phyloP scores from a whole-genome alignment of 2,888 invertebrate genomes.

The Melanchra persicariae region DNA sequence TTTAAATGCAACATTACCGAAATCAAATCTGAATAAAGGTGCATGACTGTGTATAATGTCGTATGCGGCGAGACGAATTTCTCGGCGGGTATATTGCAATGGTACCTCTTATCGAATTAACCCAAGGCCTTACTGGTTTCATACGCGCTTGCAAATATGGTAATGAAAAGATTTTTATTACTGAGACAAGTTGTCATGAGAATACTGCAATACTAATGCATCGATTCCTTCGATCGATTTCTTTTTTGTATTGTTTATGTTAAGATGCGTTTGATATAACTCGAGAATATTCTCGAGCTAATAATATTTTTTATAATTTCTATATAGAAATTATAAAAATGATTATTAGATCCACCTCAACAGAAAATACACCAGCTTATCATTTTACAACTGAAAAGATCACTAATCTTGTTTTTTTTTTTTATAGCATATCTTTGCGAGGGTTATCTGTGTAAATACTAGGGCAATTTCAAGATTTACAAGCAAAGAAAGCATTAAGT shows the following conservation, averaged over 20 bases:
- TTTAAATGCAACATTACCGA: background rate
- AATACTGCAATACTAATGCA: too few species aligned
- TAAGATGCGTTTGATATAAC: too few species aligned
- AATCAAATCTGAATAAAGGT: constrained; percentile 18
- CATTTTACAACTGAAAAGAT: background rate
- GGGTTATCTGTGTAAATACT: constrained; percentile 6
- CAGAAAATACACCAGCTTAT: background rate
- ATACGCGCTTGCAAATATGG: constrained; percentile 7
- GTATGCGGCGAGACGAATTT: constrained; percentile 48
- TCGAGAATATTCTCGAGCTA: too few species aligned
- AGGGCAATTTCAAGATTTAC: constrained; percentile 1
- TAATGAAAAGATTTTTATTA: background rate
- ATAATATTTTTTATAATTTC: too few species aligned
- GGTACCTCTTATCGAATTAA: constrained; percentile 44
- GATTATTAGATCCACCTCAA: too few species aligned
- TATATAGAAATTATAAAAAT: too few species aligned
- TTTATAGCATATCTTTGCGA: background rate
- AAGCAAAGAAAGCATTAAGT: background rate
- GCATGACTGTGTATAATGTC: constrained; percentile 52
- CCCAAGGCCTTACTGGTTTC: constrained; percentile 39
- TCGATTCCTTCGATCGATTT: too few species aligned
- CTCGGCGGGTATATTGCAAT: constrained; percentile 17
- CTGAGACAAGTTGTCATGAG: background rate
- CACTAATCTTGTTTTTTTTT: constrained; percentile 8
- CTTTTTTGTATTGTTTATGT: too few species aligned